Conservation (phyloP, 2,888 invertebrate species). For the Buathra laborator region DNA sequence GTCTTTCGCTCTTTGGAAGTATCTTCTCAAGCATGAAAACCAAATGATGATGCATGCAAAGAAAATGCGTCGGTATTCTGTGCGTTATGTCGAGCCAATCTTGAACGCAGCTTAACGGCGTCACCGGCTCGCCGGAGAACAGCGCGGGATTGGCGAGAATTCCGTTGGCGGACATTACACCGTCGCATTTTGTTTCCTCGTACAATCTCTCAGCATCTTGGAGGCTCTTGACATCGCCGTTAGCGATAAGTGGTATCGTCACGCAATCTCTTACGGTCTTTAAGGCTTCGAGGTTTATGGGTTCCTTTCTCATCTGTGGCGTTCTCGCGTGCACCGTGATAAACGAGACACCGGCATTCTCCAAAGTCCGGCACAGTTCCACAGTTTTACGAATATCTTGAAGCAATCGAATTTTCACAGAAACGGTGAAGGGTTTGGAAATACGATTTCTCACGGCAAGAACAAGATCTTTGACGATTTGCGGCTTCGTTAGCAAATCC, state of each 20-base stretch:
- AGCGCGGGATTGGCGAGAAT: slow-evolving; percentile 96
- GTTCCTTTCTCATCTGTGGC: slow-evolving; percentile 92
- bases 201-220: slow-evolving; percentile 90
- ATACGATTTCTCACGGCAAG: slow-evolving; percentile 91
- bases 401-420: slow-evolving; percentile 95
- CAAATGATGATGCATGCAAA: slow-evolving; percentile 97
- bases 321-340: slow-evolving; percentile 97
- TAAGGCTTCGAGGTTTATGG: slow-evolving; percentile 90
- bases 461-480: slow-evolving; percentile 93
- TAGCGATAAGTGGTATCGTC: slow-evolving; percentile 95
- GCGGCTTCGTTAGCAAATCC: slow-evolving; percentile 92
- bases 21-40: slow-evolving; percentile 97
- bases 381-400: slow-evolving; percentile 91
- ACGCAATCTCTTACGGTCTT: slow-evolving; percentile 90
- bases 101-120: slow-evolving; percentile 92
- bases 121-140: slow-evolving; percentile 90
- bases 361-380: slow-evolving; percentile 92
- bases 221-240: slow-evolving; percentile 94
- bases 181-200: slow-evolving; percentile 90
- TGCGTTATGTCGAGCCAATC: slow-evolving; percentile 92
- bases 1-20: slow-evolving; percentile 90
- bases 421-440: slow-evolving; percentile 92
- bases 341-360: slow-evolving; percentile 95
- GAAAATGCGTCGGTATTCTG: slow-evolving; percentile 87
- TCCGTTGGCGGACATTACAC: slow-evolving; percentile 97